Percentiles rank a stretch among this genome's conserved stretches.
Conservation (phyloP, 2,113 vertebrate species). For the Aspidoscelis tigris region DNA sequence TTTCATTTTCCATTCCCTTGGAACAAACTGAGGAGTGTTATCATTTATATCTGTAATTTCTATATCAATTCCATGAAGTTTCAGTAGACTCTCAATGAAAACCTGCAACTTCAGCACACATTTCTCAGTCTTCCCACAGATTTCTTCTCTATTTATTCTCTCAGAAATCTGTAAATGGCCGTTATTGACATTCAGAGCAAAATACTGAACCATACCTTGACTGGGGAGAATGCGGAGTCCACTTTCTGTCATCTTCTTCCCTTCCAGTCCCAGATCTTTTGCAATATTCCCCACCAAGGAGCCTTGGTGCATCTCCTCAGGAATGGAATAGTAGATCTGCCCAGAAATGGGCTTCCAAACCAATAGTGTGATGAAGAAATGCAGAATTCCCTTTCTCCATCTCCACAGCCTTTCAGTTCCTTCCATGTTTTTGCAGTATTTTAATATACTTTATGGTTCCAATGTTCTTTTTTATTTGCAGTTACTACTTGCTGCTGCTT, state of each 20-base stretch:
- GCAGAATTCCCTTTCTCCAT: not conserved
- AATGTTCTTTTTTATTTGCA: not conserved
- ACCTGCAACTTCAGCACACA: slow-evolving; percentile 77
- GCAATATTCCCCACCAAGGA: slow-evolving; percentile 78
- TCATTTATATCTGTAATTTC: slow-evolving; percentile 76
- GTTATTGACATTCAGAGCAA: slow-evolving; percentile 73
- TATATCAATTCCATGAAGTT: slow-evolving; percentile 69
- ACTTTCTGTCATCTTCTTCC: slow-evolving; percentile 72
- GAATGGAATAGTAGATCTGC: slow-evolving; percentile 77
- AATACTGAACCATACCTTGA: slow-evolving; percentile 80
- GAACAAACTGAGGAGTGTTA: slow-evolving; percentile 68
- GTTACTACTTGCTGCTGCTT: not conserved
- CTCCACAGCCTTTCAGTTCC: not conserved
- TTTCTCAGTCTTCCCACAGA: slow-evolving; percentile 55
- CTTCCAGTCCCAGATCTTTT: slow-evolving; percentile 79
- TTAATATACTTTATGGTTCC: not conserved
- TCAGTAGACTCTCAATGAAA: slow-evolving; percentile 73
- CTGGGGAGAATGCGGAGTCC: slow-evolving; percentile 78
- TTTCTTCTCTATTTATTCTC: slow-evolving; percentile 72
- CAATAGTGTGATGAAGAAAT: slow-evolving; percentile 26
- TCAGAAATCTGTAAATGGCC: slow-evolving; percentile 61
- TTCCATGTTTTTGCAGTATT: not conserved
- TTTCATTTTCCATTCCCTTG: slow-evolving; percentile 64
- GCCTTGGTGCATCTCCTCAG: slow-evolving; percentile 78
- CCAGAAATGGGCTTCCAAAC: slow-evolving; percentile 40